Evolutionary conservation across 2,888 invertebrate genomes (phyloP).

Genomic region (Venustoraphidia nigricollis): DNA sequence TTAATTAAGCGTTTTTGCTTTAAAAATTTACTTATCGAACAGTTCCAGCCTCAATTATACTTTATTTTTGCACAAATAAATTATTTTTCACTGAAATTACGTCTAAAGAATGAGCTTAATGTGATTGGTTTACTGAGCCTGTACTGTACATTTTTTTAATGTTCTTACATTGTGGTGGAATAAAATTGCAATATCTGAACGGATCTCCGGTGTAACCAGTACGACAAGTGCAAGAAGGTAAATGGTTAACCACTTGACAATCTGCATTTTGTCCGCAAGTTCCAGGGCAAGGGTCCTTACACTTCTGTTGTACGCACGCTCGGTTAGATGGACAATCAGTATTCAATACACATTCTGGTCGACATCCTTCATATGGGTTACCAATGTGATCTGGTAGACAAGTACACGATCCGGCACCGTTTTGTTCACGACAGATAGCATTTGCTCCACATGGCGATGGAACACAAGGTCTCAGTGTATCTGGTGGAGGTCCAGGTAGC

Average conservation of each 20-base stretch:
- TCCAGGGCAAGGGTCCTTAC: constrained; percentile 57
- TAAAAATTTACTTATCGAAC: too few species aligned
- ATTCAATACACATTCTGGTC: constrained; percentile 57
- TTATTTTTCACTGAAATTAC: too few species aligned
- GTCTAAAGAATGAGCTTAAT: too few species aligned
- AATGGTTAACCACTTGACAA: constrained; percentile 63
- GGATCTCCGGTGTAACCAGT: constrained; percentile 44
- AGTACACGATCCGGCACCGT: constrained; percentile 52
- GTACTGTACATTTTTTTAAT: background rate
- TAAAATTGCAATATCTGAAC: constrained; percentile 21
- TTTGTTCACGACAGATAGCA: constrained; percentile 50
- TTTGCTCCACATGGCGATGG: constrained; percentile 49
- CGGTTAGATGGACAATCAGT: constrained; percentile 54
- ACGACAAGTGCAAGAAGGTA: constrained; percentile 56
- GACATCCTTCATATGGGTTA: constrained; percentile 58
- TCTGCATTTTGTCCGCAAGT: constrained; percentile 54
- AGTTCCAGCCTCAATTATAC: too few species aligned
- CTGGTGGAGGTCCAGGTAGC: constrained; percentile 12
- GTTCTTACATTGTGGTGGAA: constrained; percentile 21
- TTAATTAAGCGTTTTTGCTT: background rate
- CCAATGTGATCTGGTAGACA: constrained; percentile 58
- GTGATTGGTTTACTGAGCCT: background rate
- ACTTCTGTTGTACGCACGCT: constrained; percentile 56
- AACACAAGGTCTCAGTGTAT: constrained; percentile 23
- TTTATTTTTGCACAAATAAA: too few species aligned